A percentile compares a stretch with the other conserved stretches of the same genome.
Conservation (phyloP, 1,140 invertebrate genomes). For the Tetragonula clypearis region DNA sequence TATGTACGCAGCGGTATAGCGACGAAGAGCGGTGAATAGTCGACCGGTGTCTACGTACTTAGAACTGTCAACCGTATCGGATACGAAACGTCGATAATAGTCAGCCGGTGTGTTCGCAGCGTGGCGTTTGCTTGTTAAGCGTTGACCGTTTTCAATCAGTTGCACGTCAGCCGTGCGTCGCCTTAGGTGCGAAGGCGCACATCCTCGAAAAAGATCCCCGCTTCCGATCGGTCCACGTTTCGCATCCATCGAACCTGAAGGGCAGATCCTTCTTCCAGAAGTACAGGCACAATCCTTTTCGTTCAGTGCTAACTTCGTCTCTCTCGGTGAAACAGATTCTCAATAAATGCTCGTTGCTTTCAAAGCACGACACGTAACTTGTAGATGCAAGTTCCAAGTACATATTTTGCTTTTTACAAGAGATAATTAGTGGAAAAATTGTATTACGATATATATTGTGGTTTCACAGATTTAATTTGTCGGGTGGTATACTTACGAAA, state of each 20-base stretch:
- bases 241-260: not conserved
- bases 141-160: slow-evolving; percentile 24
- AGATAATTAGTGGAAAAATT: too few relatives aligned
- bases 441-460: too few relatives aligned
- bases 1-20: not conserved
- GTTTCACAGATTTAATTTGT: too few relatives aligned
- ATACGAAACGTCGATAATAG: slow-evolving; percentile 31
- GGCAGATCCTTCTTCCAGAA: not conserved
- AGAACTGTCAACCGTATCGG: slow-evolving; percentile 35
- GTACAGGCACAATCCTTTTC: too few relatives aligned
- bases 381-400: not conserved
- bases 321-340: not conserved
- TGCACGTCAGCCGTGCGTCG: not conserved
- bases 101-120: not conserved
- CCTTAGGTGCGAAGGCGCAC: slow-evolving; percentile 24
- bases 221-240: not conserved
- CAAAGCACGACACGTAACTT: not conserved
- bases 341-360: slow-evolving; percentile 4
- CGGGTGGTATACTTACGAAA: too few relatives aligned
- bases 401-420: too few relatives aligned
- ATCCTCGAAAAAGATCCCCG: slow-evolving; percentile 29
- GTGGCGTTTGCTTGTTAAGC: slow-evolving; percentile 38
- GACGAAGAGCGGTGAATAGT: not conserved
- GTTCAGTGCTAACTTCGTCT: not conserved
- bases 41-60: not conserved